phyloP scores from a whole-genome alignment of 2,888 invertebrate genomes.

The Noctua janthe region DNA sequence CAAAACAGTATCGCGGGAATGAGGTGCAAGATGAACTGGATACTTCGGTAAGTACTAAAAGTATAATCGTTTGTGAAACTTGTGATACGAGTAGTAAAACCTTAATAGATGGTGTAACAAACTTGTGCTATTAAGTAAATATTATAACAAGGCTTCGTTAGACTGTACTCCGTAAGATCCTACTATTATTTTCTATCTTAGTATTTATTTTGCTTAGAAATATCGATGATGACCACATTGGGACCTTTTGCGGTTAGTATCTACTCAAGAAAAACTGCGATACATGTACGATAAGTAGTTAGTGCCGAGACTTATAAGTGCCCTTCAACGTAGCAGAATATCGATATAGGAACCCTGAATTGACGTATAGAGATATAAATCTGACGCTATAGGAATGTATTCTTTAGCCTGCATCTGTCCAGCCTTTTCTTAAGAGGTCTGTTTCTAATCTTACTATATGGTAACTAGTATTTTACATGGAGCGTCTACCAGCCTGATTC shows the following conservation, averaged over 20 bases:
- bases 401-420: no score
- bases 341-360: not conserved
- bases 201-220: conserved; percentile 31
- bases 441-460: no score
- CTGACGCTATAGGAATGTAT: no score
- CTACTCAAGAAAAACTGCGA: conserved; percentile 25
- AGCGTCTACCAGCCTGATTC: no score
- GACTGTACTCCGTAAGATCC: not conserved
- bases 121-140: conserved; percentile 22
- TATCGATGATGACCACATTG: conserved; percentile 26
- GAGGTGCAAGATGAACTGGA: not conserved
- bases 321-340: not conserved
- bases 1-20: not conserved
- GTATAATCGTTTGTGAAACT: conserved; percentile 26
- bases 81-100: conserved; percentile 27
- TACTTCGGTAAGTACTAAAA: not conserved
- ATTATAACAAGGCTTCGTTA: not conserved
- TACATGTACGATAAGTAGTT: not conserved
- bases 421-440: no score
- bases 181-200: conserved; percentile 12
- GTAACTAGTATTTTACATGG: no score
- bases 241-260: conserved; percentile 32
- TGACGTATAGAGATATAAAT: no score
- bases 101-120: conserved; percentile 11
- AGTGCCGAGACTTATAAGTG: not conserved